phyloP scores from a whole-genome alignment of 2,113 vertebrate species.

The Apteryx owenii region DNA sequence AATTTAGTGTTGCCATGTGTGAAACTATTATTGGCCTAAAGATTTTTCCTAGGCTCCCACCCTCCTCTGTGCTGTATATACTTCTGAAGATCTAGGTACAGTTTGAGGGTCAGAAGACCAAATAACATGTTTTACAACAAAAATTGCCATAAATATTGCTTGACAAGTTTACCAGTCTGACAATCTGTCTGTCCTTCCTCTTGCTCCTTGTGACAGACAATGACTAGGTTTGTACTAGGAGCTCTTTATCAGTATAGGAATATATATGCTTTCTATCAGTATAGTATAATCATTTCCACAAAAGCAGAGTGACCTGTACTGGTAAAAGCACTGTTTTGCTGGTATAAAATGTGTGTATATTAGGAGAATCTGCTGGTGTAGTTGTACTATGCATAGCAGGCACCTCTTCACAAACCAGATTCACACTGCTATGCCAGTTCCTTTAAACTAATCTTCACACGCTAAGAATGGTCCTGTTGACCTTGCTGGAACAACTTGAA shows the following conservation, averaged over 20 bases:
- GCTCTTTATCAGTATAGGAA: not conserved
- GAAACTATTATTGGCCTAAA: not conserved
- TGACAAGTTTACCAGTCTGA: not conserved
- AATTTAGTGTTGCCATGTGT: not conserved
- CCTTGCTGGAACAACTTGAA: not conserved
- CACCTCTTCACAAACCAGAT: not conserved
- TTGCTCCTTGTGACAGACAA: not conserved
- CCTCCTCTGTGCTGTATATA: not conserved
- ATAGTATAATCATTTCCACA: not conserved
- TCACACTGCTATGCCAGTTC: not conserved
- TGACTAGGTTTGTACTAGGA: not conserved
- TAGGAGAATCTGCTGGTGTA: not conserved
- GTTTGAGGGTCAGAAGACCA: not conserved
- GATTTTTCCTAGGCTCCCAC: not conserved
- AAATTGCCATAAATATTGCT: not conserved
- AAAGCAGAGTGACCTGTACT: not conserved
- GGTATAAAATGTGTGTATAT: not conserved
- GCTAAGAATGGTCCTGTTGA: not conserved
- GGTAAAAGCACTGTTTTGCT: not conserved
- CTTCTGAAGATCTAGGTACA: not conserved
- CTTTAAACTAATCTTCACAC: not conserved
- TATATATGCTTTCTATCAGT: not conserved
- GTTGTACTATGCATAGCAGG: not conserved
- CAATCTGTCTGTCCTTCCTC: not conserved
- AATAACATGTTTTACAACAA: not conserved